Conservation (phyloP, 2,797 vertebrate genomes). For the Bucorvus abyssinicus region DNA sequence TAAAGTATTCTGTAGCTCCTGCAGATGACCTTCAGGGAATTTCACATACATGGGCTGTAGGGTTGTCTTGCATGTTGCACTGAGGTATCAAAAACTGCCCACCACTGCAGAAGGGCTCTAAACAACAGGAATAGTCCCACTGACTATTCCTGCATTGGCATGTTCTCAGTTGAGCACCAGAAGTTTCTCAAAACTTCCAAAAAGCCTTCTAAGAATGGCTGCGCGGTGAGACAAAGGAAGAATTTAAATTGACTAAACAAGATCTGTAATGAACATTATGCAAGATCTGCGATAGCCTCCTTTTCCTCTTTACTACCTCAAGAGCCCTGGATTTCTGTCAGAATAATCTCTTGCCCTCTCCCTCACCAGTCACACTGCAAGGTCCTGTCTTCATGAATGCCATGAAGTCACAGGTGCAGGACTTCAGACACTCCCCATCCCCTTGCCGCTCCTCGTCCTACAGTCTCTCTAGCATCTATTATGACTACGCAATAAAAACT, state of each 20-base stretch:
- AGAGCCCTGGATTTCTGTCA: not conserved
- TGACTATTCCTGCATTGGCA: not conserved
- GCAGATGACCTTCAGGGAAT: not conserved
- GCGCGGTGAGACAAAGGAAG: not conserved
- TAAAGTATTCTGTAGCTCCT: not conserved
- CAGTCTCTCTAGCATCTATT: not conserved
- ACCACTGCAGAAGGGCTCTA: not conserved
- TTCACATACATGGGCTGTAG: not conserved
- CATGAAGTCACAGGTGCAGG: not conserved
- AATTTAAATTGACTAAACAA: not conserved
- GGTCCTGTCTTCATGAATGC: not conserved
- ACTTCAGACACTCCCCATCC: not conserved
- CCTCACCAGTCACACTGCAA: not conserved
- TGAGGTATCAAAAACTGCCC: not conserved
- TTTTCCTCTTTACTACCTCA: not conserved
- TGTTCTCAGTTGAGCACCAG: not conserved
- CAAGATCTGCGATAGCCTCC: not conserved
- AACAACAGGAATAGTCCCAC: not conserved
- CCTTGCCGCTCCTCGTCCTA: not conserved
- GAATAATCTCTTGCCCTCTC: not conserved
- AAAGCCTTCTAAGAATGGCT: not conserved
- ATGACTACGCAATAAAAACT: not conserved
- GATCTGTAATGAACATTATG: not conserved
- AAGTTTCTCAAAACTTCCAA: not conserved
- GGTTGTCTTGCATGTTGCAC: not conserved